A percentile compares a stretch with the other conserved stretches of the same genome.
Conservation (phyloP, 37 sponge, comb jelly and placozoan species). For the Halisarca cf. caerulea region DNA sequence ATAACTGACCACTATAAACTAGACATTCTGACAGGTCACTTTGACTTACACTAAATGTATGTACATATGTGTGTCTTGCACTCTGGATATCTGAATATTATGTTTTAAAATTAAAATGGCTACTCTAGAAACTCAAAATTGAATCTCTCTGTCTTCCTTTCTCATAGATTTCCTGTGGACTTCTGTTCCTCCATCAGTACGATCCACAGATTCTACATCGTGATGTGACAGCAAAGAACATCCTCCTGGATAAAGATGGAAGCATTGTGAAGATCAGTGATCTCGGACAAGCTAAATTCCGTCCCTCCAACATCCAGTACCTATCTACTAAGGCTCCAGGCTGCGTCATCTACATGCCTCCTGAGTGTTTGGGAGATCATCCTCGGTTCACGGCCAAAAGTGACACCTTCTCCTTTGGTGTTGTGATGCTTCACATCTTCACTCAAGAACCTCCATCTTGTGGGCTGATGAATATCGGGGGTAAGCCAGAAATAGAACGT, state of each 20-base stretch:
- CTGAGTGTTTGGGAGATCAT: conserved; percentile 1
- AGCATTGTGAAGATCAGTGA: conserved; percentile 16
- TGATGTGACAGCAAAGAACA: conserved; percentile 9
- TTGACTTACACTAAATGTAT: no score
- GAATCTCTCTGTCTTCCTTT: background rate
- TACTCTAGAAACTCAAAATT: no score
- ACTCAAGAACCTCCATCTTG: conserved; percentile 11
- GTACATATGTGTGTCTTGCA: no score
- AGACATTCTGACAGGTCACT: no score
- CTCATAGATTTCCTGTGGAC: background rate
- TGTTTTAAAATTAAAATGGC: no score
- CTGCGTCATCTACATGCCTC: conserved; percentile 15
- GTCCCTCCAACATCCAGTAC: conserved; percentile 2
- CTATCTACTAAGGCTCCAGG: conserved; percentile 13
- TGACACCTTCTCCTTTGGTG: conserved; percentile 12
- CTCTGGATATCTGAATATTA: no score
- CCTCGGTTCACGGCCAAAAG: background rate
- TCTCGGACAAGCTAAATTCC: conserved; percentile 5
- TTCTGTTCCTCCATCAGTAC: conserved; percentile 10
- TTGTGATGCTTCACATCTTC: background rate
- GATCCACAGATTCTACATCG: conserved; percentile 13
- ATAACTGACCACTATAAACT: no score
- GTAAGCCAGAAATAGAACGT: no score
- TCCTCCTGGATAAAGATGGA: background rate
- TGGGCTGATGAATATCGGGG: background rate